Evolutionary conservation across 2,888 invertebrate species (phyloP).

Genomic region (Morpho deidamia): DNA sequence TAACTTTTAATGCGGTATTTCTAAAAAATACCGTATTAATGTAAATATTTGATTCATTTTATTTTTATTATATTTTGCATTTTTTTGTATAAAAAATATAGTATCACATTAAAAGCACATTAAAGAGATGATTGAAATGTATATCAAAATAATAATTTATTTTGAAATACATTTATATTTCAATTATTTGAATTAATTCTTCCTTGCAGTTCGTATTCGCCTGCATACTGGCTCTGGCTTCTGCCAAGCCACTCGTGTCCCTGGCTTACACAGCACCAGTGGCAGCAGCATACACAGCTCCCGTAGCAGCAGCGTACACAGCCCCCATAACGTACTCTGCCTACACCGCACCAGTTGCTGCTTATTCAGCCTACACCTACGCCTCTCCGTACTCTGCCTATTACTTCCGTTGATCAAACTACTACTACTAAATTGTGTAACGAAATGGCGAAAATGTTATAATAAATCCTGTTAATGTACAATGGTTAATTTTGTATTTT

Average conservation of each 20-base stretch:
- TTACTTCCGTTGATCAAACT: constrained; percentile 28
- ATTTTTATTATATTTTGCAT: no score
- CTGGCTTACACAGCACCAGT: constrained; percentile 32
- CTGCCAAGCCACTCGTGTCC: constrained; percentile 53
- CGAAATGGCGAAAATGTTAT: not conserved
- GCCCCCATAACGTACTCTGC: constrained; percentile 44
- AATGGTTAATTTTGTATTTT: no score
- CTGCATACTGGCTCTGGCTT: constrained; percentile 67
- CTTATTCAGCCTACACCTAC: constrained; percentile 43
- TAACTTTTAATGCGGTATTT: no score
- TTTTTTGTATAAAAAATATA: no score
- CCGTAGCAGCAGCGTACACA: constrained; percentile 42
- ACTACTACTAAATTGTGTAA: not conserved
- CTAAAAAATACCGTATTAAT: no score
- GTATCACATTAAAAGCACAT: no score
- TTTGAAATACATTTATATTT: not conserved
- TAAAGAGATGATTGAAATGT: no score
- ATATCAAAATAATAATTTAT: no score
- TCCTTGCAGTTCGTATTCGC: constrained; percentile 59
- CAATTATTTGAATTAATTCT: not conserved
- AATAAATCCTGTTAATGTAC: not conserved
- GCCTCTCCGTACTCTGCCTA: constrained; percentile 41
- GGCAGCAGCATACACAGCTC: constrained; percentile 43
- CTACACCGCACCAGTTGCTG: constrained; percentile 39
- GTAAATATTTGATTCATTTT: no score